Percentiles rank a stretch among this genome's conserved stretches.
Conservation (phyloP, 2,113 vertebrate genomes). For the Sprattus sprattus region DNA sequence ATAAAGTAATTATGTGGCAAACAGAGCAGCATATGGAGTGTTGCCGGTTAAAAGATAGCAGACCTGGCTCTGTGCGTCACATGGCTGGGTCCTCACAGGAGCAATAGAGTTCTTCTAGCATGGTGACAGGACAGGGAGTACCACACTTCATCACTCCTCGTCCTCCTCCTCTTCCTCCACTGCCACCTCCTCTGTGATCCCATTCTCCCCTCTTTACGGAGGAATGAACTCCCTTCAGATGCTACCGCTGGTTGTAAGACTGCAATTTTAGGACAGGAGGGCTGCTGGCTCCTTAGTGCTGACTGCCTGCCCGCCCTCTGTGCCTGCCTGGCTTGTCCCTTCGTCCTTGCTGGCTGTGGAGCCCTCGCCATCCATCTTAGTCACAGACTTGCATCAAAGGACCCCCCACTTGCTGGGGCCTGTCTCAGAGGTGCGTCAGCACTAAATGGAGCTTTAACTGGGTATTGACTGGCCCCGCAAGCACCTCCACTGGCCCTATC, state of each 20-base stretch:
- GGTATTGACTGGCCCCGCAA: conserved; percentile 62
- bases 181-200: conserved; percentile 21
- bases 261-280: conserved; percentile 49
- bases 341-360: conserved; percentile 82
- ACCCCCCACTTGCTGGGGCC: conserved; percentile 67
- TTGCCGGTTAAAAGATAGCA: conserved; percentile 41
- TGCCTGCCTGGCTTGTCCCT: conserved; percentile 66
- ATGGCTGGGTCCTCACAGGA: conserved; percentile 41
- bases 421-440: conserved; percentile 62
- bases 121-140: conserved; percentile 54
- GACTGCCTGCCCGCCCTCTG: conserved; percentile 26
- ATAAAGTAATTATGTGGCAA: not conserved
- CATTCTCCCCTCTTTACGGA: conserved; percentile 49
- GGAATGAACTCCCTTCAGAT: conserved; percentile 65
- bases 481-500: conserved; percentile 40
- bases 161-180: conserved; percentile 38
- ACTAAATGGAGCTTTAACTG: conserved; percentile 76
- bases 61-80: conserved; percentile 16
- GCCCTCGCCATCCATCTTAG: conserved; percentile 84
- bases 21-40: not conserved
- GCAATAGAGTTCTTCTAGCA: conserved; percentile 53
- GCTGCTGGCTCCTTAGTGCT: conserved; percentile 45
- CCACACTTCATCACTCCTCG: conserved; percentile 61
- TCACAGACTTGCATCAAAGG: conserved; percentile 74
- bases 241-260: conserved; percentile 57